phyloP scores from a whole-genome alignment of 2,888 invertebrate genomes.

The Polymixis flavicincta region DNA sequence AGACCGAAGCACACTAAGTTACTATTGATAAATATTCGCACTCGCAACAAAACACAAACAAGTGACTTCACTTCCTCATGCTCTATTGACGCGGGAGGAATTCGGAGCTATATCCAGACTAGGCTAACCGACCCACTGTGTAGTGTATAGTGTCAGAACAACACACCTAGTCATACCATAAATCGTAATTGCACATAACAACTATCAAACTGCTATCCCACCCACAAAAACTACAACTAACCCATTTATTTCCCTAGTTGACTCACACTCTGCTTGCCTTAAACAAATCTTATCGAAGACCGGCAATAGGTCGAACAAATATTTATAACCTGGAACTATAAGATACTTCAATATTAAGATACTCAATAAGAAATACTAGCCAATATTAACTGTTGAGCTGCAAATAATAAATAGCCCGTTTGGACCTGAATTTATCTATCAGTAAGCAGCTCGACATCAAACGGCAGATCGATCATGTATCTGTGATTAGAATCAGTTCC shows the following conservation, averaged over 20 bases:
- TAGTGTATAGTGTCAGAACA: slow-evolving; percentile 30
- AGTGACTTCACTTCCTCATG: slow-evolving; percentile 50
- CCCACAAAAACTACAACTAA: slow-evolving; percentile 56
- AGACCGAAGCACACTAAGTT: neutral
- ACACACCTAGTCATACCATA: slow-evolving; percentile 43
- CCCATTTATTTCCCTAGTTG: slow-evolving; percentile 52
- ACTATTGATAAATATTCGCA: slow-evolving; percentile 19
- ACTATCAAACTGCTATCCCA: slow-evolving; percentile 50
- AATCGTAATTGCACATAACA: slow-evolving; percentile 51
- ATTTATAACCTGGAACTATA: slow-evolving; percentile 57
- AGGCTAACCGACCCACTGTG: slow-evolving; percentile 34
- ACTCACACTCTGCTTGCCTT: slow-evolving; percentile 52
- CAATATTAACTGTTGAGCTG: slow-evolving; percentile 38
- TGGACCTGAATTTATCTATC: slow-evolving; percentile 48
- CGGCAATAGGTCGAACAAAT: slow-evolving; percentile 54
- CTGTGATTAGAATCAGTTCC: slow-evolving; percentile 57
- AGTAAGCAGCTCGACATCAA: slow-evolving; percentile 48
- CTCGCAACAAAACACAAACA: slow-evolving; percentile 36
- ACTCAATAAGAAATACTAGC: slow-evolving; percentile 38
- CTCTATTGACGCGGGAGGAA: slow-evolving; percentile 51
- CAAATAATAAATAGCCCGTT: slow-evolving; percentile 46
- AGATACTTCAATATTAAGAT: slow-evolving; percentile 53
- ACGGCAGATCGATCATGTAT: slow-evolving; percentile 56
- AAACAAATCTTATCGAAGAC: slow-evolving; percentile 57
- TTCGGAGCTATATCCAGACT: slow-evolving; percentile 49